A percentile compares a stretch with the other conserved stretches of the same genome.
Conservation (phyloP, 2,888 invertebrate genomes). For the Aleiodes testaceus region DNA sequence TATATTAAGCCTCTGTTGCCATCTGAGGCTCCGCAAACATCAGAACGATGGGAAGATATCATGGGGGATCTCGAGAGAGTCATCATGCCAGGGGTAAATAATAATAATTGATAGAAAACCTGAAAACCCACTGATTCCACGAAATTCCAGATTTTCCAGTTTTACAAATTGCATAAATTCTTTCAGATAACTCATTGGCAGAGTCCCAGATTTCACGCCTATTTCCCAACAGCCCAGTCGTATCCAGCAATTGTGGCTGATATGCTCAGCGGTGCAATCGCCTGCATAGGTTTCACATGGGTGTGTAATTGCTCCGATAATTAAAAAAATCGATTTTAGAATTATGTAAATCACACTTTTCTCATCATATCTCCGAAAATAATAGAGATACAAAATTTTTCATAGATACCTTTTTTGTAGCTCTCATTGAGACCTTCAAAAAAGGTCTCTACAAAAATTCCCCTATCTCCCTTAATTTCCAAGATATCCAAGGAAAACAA, state of each 20-base stretch:
- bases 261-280: constrained; percentile 95
- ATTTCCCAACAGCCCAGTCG: constrained; percentile 94
- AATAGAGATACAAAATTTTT: no score
- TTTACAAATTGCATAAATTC: not conserved
- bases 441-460: no score
- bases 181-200: constrained; percentile 93
- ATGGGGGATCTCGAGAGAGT: constrained; percentile 89
- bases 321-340: not conserved
- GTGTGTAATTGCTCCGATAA: constrained; percentile 64
- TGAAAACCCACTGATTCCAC: not conserved
- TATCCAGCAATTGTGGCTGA: constrained; percentile 96
- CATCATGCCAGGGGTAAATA: constrained; percentile 90
- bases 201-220: constrained; percentile 95
- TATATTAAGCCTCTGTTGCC: constrained; percentile 89
- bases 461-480: no score
- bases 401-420: no score
- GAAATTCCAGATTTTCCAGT: not conserved
- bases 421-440: no score
- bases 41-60: constrained; percentile 91
- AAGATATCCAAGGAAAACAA: not conserved
- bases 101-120: constrained; percentile 13
- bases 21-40: constrained; percentile 85
- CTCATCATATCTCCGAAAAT: no score
- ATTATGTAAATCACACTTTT: not conserved
- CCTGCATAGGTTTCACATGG: constrained; percentile 97